Conservation (phyloP, 2,113 vertebrate species). For the Lepus europaeus region DNA sequence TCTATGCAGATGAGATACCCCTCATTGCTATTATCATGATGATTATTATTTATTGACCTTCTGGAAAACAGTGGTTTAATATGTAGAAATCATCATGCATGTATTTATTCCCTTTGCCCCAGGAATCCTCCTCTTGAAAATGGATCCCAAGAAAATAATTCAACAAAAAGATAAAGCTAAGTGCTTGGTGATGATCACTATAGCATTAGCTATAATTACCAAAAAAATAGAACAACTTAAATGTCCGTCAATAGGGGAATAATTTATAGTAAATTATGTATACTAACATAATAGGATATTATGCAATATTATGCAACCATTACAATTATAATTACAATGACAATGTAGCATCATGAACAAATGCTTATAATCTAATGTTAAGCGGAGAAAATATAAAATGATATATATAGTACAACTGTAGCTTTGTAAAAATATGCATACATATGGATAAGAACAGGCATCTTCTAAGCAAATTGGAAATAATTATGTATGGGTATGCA, state of each 20-base stretch:
- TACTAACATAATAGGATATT: conserved; percentile 61
- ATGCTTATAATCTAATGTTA: conserved; percentile 72
- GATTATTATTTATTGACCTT: background rate
- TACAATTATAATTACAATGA: conserved; percentile 70
- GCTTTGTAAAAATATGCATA: conserved; percentile 60
- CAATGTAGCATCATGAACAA: conserved; percentile 69
- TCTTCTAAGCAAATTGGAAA: conserved; percentile 60
- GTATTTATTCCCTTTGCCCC: conserved; percentile 29
- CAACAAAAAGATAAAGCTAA: conserved; percentile 58
- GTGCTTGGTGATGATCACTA: conserved; percentile 13
- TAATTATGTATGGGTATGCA: conserved; percentile 24
- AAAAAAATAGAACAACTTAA: conserved; percentile 62
- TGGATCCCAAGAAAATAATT: conserved; percentile 68
- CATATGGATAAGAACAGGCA: conserved; percentile 6
- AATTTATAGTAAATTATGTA: conserved; percentile 73
- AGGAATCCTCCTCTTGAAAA: conserved; percentile 55
- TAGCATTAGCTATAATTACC: conserved; percentile 66
- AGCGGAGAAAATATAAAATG: conserved; percentile 54
- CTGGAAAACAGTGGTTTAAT: conserved; percentile 34
- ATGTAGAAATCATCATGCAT: background rate
- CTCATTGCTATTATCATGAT: background rate
- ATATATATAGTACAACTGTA: conserved; percentile 20
- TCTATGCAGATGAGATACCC: background rate
- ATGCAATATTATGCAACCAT: conserved; percentile 63
- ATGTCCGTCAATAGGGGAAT: conserved; percentile 74